These are phyloP conservation scores for Lacanobia oleracea DNA, from an alignment of 2,888 invertebrate genomes.

Conservation along the genomic window DNA sequence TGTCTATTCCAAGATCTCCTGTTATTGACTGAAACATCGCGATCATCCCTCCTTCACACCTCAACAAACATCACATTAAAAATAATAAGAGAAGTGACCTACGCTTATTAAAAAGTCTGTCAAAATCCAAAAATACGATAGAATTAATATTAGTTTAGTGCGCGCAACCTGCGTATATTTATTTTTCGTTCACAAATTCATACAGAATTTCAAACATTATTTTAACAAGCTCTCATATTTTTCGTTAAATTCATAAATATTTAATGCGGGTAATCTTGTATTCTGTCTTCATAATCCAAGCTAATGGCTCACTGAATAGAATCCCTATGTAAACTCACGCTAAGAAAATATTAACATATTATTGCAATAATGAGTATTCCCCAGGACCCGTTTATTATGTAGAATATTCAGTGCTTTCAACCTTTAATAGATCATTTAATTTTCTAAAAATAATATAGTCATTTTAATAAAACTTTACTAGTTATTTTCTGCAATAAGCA, in stretches of 20 bases:
- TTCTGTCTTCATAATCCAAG: slow-evolving; percentile 44
- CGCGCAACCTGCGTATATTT: slow-evolving; percentile 13
- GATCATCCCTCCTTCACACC: neutral
- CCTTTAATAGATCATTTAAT: slow-evolving; percentile 20
- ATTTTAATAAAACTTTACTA: neutral
- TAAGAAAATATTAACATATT: slow-evolving; percentile 59
- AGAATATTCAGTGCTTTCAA: slow-evolving; percentile 57
- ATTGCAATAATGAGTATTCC: slow-evolving; percentile 51
- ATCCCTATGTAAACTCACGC: slow-evolving; percentile 46
- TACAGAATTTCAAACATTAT: slow-evolving; percentile 17
- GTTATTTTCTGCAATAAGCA: neutral
- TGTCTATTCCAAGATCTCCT: neutral
- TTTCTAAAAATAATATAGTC: neutral
- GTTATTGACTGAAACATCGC: neutral
- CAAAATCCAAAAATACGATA: neutral
- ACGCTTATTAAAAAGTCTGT: neutral
- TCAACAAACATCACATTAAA: neutral
- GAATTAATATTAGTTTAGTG: neutral
- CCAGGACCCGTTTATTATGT: slow-evolving; percentile 38
- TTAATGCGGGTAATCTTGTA: slow-evolving; percentile 48
- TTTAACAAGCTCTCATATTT: slow-evolving; percentile 16
- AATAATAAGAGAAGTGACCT: slow-evolving; percentile 6
- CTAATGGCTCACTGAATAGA: slow-evolving; percentile 55
- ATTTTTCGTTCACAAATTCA: slow-evolving; percentile 19
- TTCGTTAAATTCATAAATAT: slow-evolving; percentile 39